These are phyloP conservation scores for Genyomyrus donnyi DNA, from an alignment of 2,113 vertebrate species.

Conservation along the genomic window DNA sequence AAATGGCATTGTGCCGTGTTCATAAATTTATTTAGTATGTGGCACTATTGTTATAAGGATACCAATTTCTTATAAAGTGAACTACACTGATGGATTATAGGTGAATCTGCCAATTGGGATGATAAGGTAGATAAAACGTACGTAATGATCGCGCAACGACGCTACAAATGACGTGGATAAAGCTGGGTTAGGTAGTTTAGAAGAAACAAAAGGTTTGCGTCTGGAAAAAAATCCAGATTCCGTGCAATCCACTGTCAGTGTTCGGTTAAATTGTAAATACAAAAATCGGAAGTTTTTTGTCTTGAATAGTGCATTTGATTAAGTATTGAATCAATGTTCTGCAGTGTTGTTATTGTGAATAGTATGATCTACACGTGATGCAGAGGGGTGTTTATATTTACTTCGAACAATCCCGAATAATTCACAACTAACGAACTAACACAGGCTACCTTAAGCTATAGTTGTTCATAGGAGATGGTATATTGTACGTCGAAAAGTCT, in stretches of 20 bases:
- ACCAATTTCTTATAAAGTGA: not conserved
- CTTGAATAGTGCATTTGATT: not conserved
- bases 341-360: not conserved
- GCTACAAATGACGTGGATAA: not conserved
- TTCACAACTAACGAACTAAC: not conserved
- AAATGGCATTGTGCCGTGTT: no score
- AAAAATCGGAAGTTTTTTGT: not conserved
- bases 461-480: not conserved
- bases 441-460: not conserved
- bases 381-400: not conserved
- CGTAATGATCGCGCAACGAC: not conserved
- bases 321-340: not conserved
- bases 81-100: no score
- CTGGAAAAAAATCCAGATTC: not conserved
- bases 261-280: not conserved
- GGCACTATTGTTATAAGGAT: not conserved
- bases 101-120: not conserved
- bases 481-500: not conserved
- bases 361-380: not conserved
- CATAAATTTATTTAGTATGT: not conserved
- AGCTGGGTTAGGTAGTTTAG: not conserved
- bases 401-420: not conserved
- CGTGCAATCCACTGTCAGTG: not conserved
- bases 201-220: not conserved
- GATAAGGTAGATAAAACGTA: not conserved